Base-by-base conservation (phyloP, 2,113 vertebrate genomes). In the Bolborhynchus lineola region DNA sequence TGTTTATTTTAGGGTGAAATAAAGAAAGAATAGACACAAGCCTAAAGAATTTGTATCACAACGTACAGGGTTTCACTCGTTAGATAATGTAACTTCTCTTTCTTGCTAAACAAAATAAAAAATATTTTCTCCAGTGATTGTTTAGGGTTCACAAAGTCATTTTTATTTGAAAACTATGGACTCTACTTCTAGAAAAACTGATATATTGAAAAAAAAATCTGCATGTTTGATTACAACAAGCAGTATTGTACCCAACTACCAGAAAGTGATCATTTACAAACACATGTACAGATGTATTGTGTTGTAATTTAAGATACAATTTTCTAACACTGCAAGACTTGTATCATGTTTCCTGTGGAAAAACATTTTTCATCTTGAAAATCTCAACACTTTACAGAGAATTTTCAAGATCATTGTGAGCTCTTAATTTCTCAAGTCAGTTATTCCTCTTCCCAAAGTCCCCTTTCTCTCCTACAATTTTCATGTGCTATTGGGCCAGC, bases 381-480 rank as follows among this genome's bases (percentile, higher is more conserved):
- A 96, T 39, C 52, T 96, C 95, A 96, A 19, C 16, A 64, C 20
- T 59, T 88, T 64, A 39, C 4, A 68, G 47, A 96, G 41, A 41
- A 60, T 84, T 93, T 69, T 28, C 53, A 87, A 89, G 62, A 62
- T 78, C 82, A 83, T 53, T 74, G 31, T 78, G 87, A 59, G 52
- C 29, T 79, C 86, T 77, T 6, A 85, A 91, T 91, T 92, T 95
- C 70, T 86, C 75, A 69, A 94, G 84, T 67, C 63, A 82, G 26
- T 10, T 52, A 47, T 8, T 42, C 8, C 16, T 29, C 39, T 19
- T 62, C 44, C 20, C 12, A 47, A 90, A 72, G 23, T 4, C 6
- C 19, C 5, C 10, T 31, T 71, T 47, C 23, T 71, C 90, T 60
- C 35, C 17, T 35, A 16, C 21, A 16, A 31, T 79, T 60, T 94